Percentiles rank a stretch among this genome's conserved stretches.
These are phyloP conservation scores for Branchipolynoe longqiensis DNA, from an alignment of 2,888 invertebrate genomes.

Conservation along the genomic window DNA sequence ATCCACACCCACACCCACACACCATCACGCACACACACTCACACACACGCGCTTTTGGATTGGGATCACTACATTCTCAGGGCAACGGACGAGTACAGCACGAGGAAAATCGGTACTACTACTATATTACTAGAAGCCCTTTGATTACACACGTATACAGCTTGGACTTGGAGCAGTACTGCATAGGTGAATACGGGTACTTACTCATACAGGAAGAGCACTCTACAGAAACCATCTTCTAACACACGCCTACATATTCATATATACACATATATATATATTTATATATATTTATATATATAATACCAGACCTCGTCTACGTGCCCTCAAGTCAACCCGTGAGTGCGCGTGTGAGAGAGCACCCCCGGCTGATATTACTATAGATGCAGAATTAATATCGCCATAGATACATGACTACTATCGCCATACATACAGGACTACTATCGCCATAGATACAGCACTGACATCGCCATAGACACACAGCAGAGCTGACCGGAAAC, in stretches of 20 bases:
- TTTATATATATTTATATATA: constrained; percentile 7
- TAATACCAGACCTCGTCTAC: not conserved
- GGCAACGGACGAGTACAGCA: not conserved
- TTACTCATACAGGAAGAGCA: not conserved
- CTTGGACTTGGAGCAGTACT: not conserved
- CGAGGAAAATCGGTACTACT: not conserved
- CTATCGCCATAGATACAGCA: not conserved
- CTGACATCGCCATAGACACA: not conserved
- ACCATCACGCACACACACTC: too few relatives aligned
- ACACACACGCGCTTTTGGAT: too few relatives aligned
- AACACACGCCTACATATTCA: not conserved
- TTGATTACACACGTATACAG: not conserved
- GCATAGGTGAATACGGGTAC: not conserved
- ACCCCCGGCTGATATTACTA: not conserved
- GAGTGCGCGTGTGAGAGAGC: too few relatives aligned
- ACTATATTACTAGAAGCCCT: not conserved
- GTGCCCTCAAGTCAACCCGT: not conserved
- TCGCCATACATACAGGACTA: not conserved
- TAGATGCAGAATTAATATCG: not conserved
- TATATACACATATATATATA: constrained; percentile 51
- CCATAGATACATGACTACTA: not conserved
- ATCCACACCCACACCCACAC: not conserved
- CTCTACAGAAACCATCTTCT: not conserved
- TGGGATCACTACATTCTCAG: too few relatives aligned
- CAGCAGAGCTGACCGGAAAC: not conserved